Percentiles rank a stretch among this genome's conserved stretches.
Conservation (phyloP, 2,888 invertebrate genomes). For the Hyppa rectilinea region DNA sequence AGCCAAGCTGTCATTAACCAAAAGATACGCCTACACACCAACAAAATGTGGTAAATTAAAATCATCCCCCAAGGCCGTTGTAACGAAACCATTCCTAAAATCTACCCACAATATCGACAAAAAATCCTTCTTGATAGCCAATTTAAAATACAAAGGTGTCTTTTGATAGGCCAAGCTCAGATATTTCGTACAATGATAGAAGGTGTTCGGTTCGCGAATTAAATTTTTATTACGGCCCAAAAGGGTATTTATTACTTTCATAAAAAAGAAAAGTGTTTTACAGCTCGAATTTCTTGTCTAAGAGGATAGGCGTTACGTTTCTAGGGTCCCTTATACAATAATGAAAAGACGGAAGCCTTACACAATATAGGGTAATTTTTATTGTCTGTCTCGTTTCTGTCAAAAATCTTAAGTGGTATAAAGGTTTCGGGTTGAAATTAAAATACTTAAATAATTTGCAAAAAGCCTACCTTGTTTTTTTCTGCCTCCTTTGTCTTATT, state of each 20-base stretch:
- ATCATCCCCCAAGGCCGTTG: not conserved
- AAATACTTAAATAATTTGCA: too few species aligned
- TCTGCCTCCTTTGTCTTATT: too few species aligned
- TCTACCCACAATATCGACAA: conserved; percentile 24
- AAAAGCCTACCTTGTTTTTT: too few species aligned
- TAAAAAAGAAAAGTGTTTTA: conserved; percentile 56
- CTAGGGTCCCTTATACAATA: not conserved
- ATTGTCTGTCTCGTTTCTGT: not conserved
- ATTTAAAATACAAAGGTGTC: conserved; percentile 60
- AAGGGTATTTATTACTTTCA: conserved; percentile 68
- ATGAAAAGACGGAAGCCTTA: conserved; percentile 4
- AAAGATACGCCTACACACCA: too few species aligned
- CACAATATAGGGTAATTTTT: not conserved
- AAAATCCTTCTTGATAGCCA: conserved; percentile 50
- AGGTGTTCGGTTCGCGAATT: conserved; percentile 62
- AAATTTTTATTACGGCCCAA: conserved; percentile 64
- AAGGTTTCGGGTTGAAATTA: not conserved
- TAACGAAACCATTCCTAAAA: conserved; percentile 14
- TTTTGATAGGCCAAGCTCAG: conserved; percentile 41
- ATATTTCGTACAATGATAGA: conserved; percentile 34
- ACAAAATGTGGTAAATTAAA: conserved; percentile 7
- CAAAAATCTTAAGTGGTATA: not conserved
- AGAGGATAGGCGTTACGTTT: conserved; percentile 6
- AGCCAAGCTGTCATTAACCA: too few species aligned
- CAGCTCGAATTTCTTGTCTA: conserved; percentile 40